Evolutionary conservation across 2,113 vertebrate species (phyloP), one percentile per base, ranked within the genome.

Genomic region (Xenopus borealis): DNA sequence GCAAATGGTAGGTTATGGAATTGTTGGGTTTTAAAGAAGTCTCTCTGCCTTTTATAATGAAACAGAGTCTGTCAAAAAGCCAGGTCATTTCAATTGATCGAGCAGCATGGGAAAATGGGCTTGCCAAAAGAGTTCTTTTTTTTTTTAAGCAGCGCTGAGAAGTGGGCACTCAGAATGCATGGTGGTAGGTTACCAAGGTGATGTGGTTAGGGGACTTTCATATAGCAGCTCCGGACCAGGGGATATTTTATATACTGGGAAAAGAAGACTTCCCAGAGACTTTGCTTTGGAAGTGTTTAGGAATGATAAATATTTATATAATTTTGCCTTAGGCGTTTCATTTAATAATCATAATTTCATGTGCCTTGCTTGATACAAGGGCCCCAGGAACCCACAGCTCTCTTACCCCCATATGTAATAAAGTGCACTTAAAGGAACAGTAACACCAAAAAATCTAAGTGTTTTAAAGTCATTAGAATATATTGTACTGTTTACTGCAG

Each of bases 11-110:
- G 66, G 67, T 77, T 70, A 75, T 64, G 47, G 74, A 57, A 77
- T 77, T 77, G 74, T 77, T 23, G 19, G 27, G 61, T 77, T 67
- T 77, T 77, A 70, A 70, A 69, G 73, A 77, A 53, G 66, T 63
- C 74, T 69, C 46, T 46, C 61, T 19, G 58, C 67, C 58, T 27
- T 70, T 77, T 59, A 77, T 77, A 77, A 77, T 70, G 55, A 77
- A 77, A 70, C 74, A 77, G 74, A 70, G 66, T 69, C 66, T 77
- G 74, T 77, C 74, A 77, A 77, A 77, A 77, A 70, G 74, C 67
- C 66, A 77, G 74, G 67, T 77, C 74, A 77, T 77, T 77, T 77
- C 74, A 77, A 70, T 77, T 70, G 74, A 77, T 77, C 18, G 58
- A 77, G 61, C 69, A 77, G 74, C 74, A 77, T 77, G 74, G 74